Conservation (phyloP, 1,140 invertebrate species). For the Rhizoglyphus robini region DNA sequence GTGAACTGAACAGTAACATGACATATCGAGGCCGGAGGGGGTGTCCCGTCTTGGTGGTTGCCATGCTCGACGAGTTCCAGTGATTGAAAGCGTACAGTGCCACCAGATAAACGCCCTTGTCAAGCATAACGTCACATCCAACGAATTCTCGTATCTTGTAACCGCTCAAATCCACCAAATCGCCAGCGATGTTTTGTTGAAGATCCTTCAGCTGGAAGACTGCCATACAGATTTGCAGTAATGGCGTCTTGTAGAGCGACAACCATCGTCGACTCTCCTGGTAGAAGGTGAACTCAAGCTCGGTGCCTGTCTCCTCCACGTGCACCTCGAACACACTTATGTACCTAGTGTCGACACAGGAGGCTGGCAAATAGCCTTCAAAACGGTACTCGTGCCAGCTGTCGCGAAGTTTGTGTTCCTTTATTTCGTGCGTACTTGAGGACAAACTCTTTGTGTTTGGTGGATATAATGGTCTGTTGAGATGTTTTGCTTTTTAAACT, state of each 20-base stretch:
- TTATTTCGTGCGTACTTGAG: conserved; percentile 26
- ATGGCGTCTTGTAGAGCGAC: conserved; percentile 49
- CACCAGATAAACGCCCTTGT: conserved; percentile 77
- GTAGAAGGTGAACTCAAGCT: conserved; percentile 76
- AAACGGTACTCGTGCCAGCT: conserved; percentile 85
- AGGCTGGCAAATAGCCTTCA: conserved; percentile 68
- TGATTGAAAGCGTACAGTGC: conserved; percentile 89
- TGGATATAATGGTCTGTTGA: conserved; percentile 24
- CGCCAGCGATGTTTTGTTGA: neutral
- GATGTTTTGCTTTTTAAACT: no score
- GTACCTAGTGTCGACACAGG: conserved; percentile 29
- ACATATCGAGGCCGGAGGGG: conserved; percentile 69
- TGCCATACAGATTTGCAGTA: conserved; percentile 29
- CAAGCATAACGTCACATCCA: conserved; percentile 85
- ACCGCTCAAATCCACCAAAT: conserved; percentile 70
- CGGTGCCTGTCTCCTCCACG: neutral
- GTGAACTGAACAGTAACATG: conserved; percentile 25
- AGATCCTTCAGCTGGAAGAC: neutral
- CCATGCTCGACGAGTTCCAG: conserved; percentile 54
- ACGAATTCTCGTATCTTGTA: conserved; percentile 79
- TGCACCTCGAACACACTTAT: neutral
- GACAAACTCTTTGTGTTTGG: conserved; percentile 20
- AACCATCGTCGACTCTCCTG: conserved; percentile 85
- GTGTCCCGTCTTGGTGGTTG: conserved; percentile 64
- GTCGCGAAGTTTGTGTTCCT: conserved; percentile 56